phyloP scores from a whole-genome alignment of 2,888 invertebrate species.

The Poecilobothrus nobilitatus region DNA sequence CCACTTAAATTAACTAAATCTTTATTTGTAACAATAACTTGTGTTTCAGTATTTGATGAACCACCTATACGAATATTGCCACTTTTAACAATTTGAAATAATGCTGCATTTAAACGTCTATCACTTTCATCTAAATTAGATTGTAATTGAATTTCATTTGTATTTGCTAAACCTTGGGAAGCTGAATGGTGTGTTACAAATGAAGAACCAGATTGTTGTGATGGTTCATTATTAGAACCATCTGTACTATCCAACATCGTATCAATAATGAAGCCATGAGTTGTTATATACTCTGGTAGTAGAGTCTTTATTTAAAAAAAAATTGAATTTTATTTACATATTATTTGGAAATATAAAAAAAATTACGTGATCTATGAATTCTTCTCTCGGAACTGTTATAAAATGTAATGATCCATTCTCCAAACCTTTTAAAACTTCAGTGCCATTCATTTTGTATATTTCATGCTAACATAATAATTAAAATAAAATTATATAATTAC shows the following conservation, averaged over 20 bases:
- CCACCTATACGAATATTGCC: conserved; percentile 14
- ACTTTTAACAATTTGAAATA: conserved; percentile 22
- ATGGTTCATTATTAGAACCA: background rate
- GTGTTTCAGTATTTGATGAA: conserved; percentile 18
- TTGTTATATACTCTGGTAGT: conserved; percentile 37
- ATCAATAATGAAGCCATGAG: conserved; percentile 37
- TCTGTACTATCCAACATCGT: conserved; percentile 27
- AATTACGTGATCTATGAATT: conserved; percentile 42
- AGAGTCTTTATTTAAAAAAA: conserved; percentile 31
- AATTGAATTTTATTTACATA: background rate
- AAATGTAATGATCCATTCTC: conserved; percentile 27
- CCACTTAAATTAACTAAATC: conserved; percentile 9
- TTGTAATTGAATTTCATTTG: conserved; percentile 29
- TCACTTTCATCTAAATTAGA: conserved; percentile 20
- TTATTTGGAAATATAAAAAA: conserved; percentile 10
- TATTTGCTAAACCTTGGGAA: background rate
- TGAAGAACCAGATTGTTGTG: background rate
- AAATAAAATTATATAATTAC: background rate
- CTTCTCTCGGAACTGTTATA: conserved; percentile 27
- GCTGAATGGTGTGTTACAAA: conserved; percentile 10
- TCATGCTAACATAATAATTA: conserved; percentile 21
- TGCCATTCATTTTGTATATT: conserved; percentile 22
- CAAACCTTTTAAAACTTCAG: conserved; percentile 22
- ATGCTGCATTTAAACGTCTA: conserved; percentile 18
- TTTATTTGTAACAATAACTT: conserved; percentile 24